phyloP scores from a whole-genome alignment of 2,888 invertebrate genomes.

The Oxycera nigricornis region DNA sequence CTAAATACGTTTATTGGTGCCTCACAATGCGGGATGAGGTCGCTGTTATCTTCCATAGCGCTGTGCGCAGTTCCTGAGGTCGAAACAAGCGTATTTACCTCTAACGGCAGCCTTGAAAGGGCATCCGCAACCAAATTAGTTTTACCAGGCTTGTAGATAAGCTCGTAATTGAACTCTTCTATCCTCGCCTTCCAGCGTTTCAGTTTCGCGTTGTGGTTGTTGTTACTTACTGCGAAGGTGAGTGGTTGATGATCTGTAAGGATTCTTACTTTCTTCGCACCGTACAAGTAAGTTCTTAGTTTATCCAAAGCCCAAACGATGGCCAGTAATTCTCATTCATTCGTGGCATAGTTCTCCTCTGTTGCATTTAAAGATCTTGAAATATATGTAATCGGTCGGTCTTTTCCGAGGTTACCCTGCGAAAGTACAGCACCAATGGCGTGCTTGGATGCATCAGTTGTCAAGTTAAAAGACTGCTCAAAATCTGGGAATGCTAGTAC shows the following conservation, averaged over 20 bases:
- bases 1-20: conserved; percentile 6
- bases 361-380: conserved; percentile 23
- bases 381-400: conserved; percentile 19
- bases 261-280: conserved; percentile 15
- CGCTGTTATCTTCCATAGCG: conserved; percentile 6
- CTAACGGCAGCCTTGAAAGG: background rate
- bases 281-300: conserved; percentile 11
- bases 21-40: background rate
- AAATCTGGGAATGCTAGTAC: background rate
- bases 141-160: conserved; percentile 12
- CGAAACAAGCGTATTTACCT: background rate
- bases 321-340: background rate
- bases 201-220: conserved; percentile 9
- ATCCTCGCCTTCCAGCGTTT: conserved; percentile 27
- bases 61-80: conserved; percentile 13
- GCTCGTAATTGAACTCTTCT: conserved; percentile 41
- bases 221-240: conserved; percentile 9
- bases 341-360: conserved; percentile 24
- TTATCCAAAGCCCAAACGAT: conserved; percentile 15
- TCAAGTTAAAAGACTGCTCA: background rate
- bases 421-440: conserved; percentile 19
- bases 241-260: conserved; percentile 24
- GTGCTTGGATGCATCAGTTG: conserved; percentile 24
- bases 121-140: conserved; percentile 3
- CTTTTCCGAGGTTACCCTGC: conserved; percentile 1